Base-by-base conservation (phyloP, 2,113 vertebrate genomes). In the Emydocephalus ijimae region DNA sequence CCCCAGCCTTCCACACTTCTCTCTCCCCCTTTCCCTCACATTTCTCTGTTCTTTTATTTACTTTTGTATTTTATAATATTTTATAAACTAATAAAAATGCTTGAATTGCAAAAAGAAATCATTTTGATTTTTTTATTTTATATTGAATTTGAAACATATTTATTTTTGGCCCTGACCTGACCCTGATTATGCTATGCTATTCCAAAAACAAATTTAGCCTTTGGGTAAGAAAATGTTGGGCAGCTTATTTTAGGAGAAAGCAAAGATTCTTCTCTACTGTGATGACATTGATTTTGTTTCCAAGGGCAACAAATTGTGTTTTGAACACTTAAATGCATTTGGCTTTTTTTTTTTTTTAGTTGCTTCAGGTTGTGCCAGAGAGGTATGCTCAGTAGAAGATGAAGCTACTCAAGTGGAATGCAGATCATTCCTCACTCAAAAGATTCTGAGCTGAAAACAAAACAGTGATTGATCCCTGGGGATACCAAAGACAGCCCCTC, bases 381-480 rank as follows among this genome's bases (percentile, higher is more conserved):
- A 61, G 34, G 87, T 9, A 43, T n/a, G 24, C 89, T 52, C 59
- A 50, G 54, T 61, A 3, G 15, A 3, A 9, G 59, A 12, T 43
- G 91, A 87, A 89, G 45, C 54, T 55, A 90, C 18, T 56, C 21
- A 3, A n/a, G 18, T 45, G 89, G 93, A 92, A 92, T 89, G 91
- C n/a, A 81, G 52, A 88, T 59, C 55, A 94, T 56, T 69, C 88
- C 55, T 90, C 91, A 93, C 85, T 7, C 61, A 57, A n/a, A 85
- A 24, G 56, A 9, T 59, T 81, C 29, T 0, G 5, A 29, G 89
- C 14, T 4, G 26, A 21, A 87, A 56, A 85, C 18, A 14, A 43
- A 92, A 61, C 43, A 89, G 39, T 12, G 14, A 90, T 23, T 29
- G 23, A 90, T 15, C 34, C 88, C 89, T 64, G 52, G 74, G 55